A percentile compares a stretch with the other conserved stretches of the same genome.
phyloP scores from a whole-genome alignment of 1,140 invertebrate species.

The Zelostemma sp. region DNA sequence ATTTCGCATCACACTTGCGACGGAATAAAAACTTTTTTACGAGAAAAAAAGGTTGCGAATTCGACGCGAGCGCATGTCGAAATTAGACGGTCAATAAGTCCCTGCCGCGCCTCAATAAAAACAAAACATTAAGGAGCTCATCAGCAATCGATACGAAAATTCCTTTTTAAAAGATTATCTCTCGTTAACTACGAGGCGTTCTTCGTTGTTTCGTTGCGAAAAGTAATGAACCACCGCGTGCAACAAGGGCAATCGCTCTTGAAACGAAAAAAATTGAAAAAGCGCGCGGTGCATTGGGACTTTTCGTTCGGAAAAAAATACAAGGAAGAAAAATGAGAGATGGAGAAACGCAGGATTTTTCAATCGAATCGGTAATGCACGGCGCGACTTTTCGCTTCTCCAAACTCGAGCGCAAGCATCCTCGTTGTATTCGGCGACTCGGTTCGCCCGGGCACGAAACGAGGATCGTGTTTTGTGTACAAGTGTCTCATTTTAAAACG shows the following conservation, averaged over 20 bases:
- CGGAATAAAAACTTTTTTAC: too few relatives aligned
- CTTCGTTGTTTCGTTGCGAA: constrained; percentile 38
- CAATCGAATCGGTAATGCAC: too few relatives aligned
- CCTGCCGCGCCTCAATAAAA: background rate
- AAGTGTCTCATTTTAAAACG: constrained; percentile 41
- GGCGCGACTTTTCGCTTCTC: too few relatives aligned
- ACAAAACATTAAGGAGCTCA: background rate
- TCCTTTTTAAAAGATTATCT: background rate
- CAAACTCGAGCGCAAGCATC: too few relatives aligned
- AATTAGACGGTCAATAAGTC: constrained; percentile 1
- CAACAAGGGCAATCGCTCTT: background rate
- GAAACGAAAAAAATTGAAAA: background rate
- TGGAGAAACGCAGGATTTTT: too few relatives aligned
- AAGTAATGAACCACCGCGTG: background rate
- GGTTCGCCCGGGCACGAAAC: constrained; percentile 32
- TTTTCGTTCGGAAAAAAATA: background rate
- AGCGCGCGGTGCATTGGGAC: background rate
- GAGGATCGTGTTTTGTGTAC: constrained; percentile 17
- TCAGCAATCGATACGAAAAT: background rate
- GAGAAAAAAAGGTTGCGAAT: too few relatives aligned
- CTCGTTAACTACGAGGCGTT: constrained; percentile 13
- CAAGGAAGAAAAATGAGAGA: too few relatives aligned
- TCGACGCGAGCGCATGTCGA: background rate
- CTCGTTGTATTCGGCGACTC: too few relatives aligned
- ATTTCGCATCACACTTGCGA: too few relatives aligned